Evolutionary conservation across 2,113 vertebrate genomes (phyloP).

Genomic region (Agapornis roseicollis): DNA sequence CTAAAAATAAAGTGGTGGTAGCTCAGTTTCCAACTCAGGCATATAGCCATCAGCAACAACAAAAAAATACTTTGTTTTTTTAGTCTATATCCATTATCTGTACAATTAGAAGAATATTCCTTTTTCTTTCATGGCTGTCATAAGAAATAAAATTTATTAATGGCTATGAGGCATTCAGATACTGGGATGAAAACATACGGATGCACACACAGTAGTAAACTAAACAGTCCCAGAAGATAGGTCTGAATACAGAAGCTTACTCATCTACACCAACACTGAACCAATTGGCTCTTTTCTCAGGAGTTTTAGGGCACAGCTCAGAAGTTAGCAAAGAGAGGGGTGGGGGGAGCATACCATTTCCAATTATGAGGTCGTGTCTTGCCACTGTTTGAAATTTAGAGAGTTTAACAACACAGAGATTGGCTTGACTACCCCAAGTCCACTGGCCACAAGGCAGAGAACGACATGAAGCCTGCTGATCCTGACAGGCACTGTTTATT

Average conservation of each 20-base stretch:
- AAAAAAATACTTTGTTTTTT: neutral
- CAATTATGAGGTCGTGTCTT: neutral
- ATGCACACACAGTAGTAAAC: neutral
- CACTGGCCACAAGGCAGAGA: neutral
- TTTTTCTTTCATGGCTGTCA: neutral
- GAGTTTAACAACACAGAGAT: neutral
- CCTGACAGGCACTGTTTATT: neutral
- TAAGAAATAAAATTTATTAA: conserved; percentile 6
- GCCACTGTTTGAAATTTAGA: neutral
- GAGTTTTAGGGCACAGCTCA: neutral
- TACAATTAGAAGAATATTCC: neutral
- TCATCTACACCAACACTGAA: neutral
- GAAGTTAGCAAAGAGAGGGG: neutral
- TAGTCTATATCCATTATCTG: neutral
- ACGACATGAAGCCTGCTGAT: neutral
- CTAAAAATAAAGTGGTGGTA: neutral
- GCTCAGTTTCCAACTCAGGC: neutral
- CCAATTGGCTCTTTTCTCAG: neutral
- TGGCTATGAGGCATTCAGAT: neutral
- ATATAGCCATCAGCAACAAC: neutral
- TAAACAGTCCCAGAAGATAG: neutral
- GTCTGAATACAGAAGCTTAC: neutral
- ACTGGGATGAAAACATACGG: neutral
- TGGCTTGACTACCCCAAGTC: neutral
- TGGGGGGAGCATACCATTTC: neutral